Evolutionary conservation across 2,888 invertebrate genomes (phyloP).

Genomic region (Keiferia lycopersicella): DNA sequence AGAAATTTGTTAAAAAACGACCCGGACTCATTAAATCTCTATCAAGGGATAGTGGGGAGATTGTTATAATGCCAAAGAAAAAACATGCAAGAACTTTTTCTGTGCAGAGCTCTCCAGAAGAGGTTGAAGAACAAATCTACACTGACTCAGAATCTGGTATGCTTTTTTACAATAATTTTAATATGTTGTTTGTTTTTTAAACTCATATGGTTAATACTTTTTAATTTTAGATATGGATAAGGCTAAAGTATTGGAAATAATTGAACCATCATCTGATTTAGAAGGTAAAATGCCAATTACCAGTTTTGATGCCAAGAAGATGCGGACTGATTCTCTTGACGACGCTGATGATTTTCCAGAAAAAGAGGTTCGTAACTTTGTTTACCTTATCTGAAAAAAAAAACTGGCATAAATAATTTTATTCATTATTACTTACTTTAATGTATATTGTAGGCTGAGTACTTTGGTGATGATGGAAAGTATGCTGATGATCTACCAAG

Average conservation of each 20-base stretch:
- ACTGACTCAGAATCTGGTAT: slow-evolving; percentile 79
- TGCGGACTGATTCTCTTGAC: slow-evolving; percentile 75
- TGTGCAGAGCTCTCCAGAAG: slow-evolving; percentile 78
- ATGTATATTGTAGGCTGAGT: slow-evolving; percentile 54
- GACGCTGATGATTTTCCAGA: slow-evolving; percentile 79
- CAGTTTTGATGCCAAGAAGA: slow-evolving; percentile 72
- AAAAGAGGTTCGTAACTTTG: slow-evolving; percentile 63
- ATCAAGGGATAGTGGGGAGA: slow-evolving; percentile 73
- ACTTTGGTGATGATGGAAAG: slow-evolving; percentile 63
- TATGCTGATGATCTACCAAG: slow-evolving; percentile 46
- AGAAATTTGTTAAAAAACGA: slow-evolving; percentile 59
- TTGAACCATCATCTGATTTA: slow-evolving; percentile 72
- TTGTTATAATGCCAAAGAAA: slow-evolving; percentile 74
- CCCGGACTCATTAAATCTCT: slow-evolving; percentile 73
- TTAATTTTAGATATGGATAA: slow-evolving; percentile 72
- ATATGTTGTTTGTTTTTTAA: not conserved
- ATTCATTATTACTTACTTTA: not conserved
- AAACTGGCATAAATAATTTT: no score
- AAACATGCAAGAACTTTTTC: slow-evolving; percentile 75
- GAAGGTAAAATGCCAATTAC: slow-evolving; percentile 63
- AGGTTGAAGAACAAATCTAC: slow-evolving; percentile 78
- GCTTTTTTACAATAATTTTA: not conserved
- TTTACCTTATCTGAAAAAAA: no score
- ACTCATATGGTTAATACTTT: not conserved
- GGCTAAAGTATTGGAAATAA: slow-evolving; percentile 77